A percentile compares a stretch with the other conserved stretches of the same genome.
These are phyloP conservation scores for Pampusana beccarii DNA, from an alignment of 2,113 vertebrate species.

Conservation along the genomic window DNA sequence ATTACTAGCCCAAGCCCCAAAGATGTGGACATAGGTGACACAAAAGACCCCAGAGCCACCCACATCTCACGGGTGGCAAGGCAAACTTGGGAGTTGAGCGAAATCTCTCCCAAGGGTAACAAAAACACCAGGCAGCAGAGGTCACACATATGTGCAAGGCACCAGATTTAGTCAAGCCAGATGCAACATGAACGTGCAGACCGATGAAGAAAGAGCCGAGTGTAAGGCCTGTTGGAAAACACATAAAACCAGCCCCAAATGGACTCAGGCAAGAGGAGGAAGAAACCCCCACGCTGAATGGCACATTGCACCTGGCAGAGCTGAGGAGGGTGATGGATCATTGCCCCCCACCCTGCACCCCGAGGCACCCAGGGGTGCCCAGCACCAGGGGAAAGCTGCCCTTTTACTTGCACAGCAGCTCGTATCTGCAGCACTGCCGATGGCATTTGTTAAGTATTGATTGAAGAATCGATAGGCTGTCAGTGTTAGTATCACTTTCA, in stretches of 20 bases:
- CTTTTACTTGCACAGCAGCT: neutral
- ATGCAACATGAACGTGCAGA: fast-evolving
- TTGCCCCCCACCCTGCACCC: neutral
- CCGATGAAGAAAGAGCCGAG: neutral
- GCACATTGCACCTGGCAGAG: neutral
- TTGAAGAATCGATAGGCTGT: neutral
- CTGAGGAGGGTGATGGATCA: neutral
- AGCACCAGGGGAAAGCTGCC: neutral
- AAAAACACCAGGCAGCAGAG: neutral
- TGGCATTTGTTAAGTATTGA: neutral
- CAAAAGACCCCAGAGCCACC: neutral
- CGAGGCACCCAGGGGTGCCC: neutral
- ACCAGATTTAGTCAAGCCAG: neutral
- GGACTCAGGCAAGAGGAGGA: neutral
- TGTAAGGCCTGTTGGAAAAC: neutral
- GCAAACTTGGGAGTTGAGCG: neutral
- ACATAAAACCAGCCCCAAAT: neutral
- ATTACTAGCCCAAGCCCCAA: fast-evolving
- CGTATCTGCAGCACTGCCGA: neutral
- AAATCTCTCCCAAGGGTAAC: neutral
- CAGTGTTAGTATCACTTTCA: neutral
- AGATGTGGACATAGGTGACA: neutral
- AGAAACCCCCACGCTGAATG: fast-evolving
- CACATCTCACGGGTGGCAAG: neutral
- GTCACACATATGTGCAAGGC: fast-evolving